Base-by-base conservation (phyloP, 2,888 invertebrate species). In the Lasius fuliginosus region DNA sequence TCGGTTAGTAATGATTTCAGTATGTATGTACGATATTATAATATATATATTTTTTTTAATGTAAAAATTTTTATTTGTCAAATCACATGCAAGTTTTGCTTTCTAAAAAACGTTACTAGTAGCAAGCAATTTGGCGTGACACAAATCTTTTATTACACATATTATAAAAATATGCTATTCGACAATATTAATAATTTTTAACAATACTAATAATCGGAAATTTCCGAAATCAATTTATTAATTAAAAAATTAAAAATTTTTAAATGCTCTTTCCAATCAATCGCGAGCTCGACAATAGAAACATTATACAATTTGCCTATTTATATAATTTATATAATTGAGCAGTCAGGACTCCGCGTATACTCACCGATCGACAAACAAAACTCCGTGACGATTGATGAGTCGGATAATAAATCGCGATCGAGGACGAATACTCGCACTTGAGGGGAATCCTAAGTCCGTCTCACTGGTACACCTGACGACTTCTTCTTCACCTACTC, bases 361-460 rank as follows among this genome's bases (percentile, higher is more conserved):
- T 65, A 68, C 49, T 77, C 23, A 58, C 77, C 40, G 15, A 33
- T 56, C 9, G 12, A 2, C 4, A 76, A 75, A 64, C 15, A 56
- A 76, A 68, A n/a, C 67, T 56, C 27, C n/a, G 40, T 23, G n/a
- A 9, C 42, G 15, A 56, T 18, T 49, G 23, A 4, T 18, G 1
- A 11, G 6, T 40, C 11, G 1, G 27, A 65, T 65, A 30, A 12
- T 36, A 40, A 42, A 27, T 67, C 23, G 49, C 36, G 30, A 40
- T 27, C n/a, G 3, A n/a, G 1, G 0, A 3, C 0, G 30, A 68
- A 42, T 40, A 58, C 27, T 15, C 8, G 27, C 56, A 77, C 56
- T 3, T 33, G 27, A 30, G 27, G 12, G 1, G 18, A 68, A 30
- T 53, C 8, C n/a, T 42, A 11, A 58, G 15, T 5, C 15, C 18